A percentile compares a stretch with the other conserved stretches of the same genome.
Evolutionary conservation across 2,888 invertebrate genomes (phyloP).

Genomic region (Uropetala carovei): DNA sequence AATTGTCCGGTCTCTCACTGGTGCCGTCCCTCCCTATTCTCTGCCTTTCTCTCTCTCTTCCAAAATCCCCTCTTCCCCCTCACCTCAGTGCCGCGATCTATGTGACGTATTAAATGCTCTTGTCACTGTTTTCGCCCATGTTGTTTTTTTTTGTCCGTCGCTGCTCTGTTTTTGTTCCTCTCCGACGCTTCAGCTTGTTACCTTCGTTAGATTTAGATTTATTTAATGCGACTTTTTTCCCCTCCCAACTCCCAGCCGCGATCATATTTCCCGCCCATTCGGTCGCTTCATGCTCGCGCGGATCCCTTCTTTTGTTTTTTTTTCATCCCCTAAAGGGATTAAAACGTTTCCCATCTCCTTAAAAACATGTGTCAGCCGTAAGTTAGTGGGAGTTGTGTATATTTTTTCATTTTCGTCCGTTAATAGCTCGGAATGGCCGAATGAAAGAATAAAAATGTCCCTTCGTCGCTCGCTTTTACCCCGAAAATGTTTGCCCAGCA

Average conservation of each 20-base stretch:
- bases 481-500: not conserved
- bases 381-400: not conserved
- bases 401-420: constrained; percentile 14
- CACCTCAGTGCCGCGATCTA: not conserved
- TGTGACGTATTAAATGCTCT: constrained; percentile 26
- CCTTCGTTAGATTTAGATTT: constrained; percentile 50
- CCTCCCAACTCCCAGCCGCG: not conserved
- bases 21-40: not conserved
- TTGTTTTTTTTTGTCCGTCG: not conserved
- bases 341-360: not conserved
- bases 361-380: not conserved
- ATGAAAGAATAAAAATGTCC: not conserved
- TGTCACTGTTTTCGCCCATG: not conserved
- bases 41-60: too few species aligned
- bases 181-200: constrained; percentile 39
- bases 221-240: constrained; percentile 38
- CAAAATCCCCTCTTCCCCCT: not conserved
- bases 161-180: not conserved
- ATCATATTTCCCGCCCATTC: not conserved
- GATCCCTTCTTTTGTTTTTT: not conserved
- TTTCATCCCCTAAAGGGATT: not conserved
- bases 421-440: constrained; percentile 1
- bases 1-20: not conserved
- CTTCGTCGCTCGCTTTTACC: not conserved
- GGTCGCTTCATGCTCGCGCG: not conserved